Percentiles rank a stretch among this genome's conserved stretches.
Conservation (phyloP, 2,797 vertebrate genomes). For the Epinephelus malabaricus region DNA sequence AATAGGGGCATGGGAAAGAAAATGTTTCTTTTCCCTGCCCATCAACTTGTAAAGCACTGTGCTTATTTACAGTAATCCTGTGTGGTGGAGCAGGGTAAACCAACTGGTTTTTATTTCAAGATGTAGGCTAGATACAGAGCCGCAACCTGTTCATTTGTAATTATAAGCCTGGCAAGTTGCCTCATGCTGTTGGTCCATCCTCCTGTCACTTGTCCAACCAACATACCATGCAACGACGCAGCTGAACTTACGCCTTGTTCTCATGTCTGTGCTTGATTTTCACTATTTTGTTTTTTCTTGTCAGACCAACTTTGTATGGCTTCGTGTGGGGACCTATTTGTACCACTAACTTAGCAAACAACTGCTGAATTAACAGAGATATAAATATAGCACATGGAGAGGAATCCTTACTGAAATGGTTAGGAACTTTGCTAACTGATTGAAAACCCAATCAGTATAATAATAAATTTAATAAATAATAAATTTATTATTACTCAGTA, state of each 20-base stretch:
- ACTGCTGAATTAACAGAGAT: not conserved
- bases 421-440: not conserved
- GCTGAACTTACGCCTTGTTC: not conserved
- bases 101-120: slow-evolving; percentile 28
- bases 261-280: not conserved
- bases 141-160: slow-evolving; percentile 47
- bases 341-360: too few species aligned
- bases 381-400: not conserved
- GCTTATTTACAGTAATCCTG: slow-evolving; percentile 4
- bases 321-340: not conserved
- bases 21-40: not conserved
- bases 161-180: slow-evolving; percentile 45
- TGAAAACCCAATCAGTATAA: not conserved
- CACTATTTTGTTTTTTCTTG: not conserved
- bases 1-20: not conserved
- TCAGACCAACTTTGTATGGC: not conserved
- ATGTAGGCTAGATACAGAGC: slow-evolving; percentile 43
- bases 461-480: too few species aligned
- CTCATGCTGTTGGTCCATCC: slow-evolving; percentile 22
- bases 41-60: not conserved
- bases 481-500: not conserved
- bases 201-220: slow-evolving; percentile 39
- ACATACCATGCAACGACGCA: slow-evolving; percentile 22
- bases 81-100: slow-evolving; percentile 3
- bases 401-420: not conserved